Base-by-base conservation (phyloP, 1,140 invertebrate species). In the Meloidogyne chitwoodi region DNA sequence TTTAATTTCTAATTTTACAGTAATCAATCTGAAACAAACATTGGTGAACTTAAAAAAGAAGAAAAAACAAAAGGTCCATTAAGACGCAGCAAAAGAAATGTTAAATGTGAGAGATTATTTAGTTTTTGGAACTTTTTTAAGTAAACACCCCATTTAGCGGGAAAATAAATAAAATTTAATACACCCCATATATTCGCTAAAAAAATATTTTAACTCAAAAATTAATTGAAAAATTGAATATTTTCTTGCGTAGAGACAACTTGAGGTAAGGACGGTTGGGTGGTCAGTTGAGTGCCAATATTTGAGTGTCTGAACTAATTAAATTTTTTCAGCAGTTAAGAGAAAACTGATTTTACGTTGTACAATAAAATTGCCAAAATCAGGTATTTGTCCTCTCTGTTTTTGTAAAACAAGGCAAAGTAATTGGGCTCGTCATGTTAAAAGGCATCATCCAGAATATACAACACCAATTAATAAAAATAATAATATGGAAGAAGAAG, bases 361-460 rank as follows among this genome's bases (percentile, higher is more conserved):
- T 31, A 61, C 56, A 14, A 73, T 73, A 14, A 64, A 61, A 64
- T 48, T 73, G 22, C 71, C 71, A 31, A 61, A 63, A 11, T 56
- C 41, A 24, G 64, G 64, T 6, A 64, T 73, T 24, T 73, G 71
- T 22, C 71, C 71, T 26, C 22, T 73, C 12, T 73, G 71, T 48
- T 29, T 61, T 24, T 63, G 31, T 24, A 73, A 22, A 31, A 73
- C 71, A 26, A 38, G 56, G 5, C 56, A 61, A 24, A 64, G 71
- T 64, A 73, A 73, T 63, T 73, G 71, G 71, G 64, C 56, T 63
- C 56, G 71, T 12, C 71, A 73, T 14, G 22, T 73, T 22, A 73
- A 73, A 48, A 19, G 71, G 6, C 71, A 73, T 26, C 71, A 73
- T 34, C 71, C 71, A 64, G 71, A 73, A 31, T 73, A 64, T 34